A percentile compares a stretch with the other conserved stretches of the same genome.
These are phyloP conservation scores for Triplophysa siluroides DNA, from an alignment of 2,113 vertebrate species.

Conservation along the genomic window DNA sequence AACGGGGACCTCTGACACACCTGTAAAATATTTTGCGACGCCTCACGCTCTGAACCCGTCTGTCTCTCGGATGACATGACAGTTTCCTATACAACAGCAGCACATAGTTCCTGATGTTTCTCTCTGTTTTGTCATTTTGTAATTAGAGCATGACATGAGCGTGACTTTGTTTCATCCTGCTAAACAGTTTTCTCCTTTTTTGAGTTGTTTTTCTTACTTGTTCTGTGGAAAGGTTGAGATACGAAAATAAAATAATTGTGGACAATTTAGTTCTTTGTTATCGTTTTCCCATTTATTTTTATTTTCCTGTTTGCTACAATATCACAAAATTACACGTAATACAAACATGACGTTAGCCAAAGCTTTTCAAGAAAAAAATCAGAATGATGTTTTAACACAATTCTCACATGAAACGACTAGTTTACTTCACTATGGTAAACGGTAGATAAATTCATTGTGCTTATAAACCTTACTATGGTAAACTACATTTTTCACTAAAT, in stretches of 20 bases:
- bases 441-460: too few relatives aligned
- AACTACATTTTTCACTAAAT: too few relatives aligned
- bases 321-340: too few relatives aligned
- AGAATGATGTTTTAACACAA: too few relatives aligned
- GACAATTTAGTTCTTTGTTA: not conserved
- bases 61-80: not conserved
- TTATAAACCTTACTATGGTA: too few relatives aligned
- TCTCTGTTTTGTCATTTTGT: slow-evolving; percentile 54
- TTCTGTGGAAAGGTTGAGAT: slow-evolving; percentile 67
- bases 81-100: slow-evolving; percentile 3
- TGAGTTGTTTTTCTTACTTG: slow-evolving; percentile 69
- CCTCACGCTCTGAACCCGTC: not conserved
- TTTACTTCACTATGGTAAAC: too few relatives aligned
- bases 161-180: slow-evolving; percentile 55
- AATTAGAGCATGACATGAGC: slow-evolving; percentile 61
- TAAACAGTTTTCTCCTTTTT: slow-evolving; percentile 52
- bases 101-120: slow-evolving; percentile 41
- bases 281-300: not conserved
- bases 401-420: too few relatives aligned
- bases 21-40: slow-evolving; percentile 17
- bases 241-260: slow-evolving; percentile 63
- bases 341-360: too few relatives aligned
- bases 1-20: slow-evolving; percentile 38
- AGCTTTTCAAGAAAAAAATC: too few relatives aligned
- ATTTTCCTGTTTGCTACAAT: not conserved